Evolutionary conservation across 2,888 invertebrate genomes (phyloP).

Genomic region (Chromoteleia sp.): DNA sequence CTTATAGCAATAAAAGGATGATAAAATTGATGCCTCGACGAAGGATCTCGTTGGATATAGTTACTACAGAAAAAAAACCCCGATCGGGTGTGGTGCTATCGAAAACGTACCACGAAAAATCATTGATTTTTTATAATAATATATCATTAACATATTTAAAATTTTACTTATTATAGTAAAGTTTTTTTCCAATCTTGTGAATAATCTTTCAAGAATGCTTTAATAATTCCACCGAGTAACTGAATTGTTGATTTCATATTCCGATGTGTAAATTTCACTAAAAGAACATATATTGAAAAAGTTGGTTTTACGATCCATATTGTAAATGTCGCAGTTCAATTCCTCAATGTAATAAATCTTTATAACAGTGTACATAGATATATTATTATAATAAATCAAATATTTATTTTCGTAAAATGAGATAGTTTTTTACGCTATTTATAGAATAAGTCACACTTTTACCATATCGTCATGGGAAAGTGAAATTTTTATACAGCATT

Average conservation of each 20-base stretch:
- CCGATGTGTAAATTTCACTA: not conserved
- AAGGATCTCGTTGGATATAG: conserved; percentile 27
- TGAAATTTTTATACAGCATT: too few species aligned
- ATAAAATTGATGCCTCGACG: not conserved
- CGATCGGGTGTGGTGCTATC: conserved; percentile 7
- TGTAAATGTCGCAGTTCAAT: not conserved
- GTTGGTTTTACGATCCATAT: not conserved
- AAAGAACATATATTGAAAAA: not conserved
- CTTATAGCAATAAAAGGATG: conserved; percentile 23
- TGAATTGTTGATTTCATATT: not conserved
- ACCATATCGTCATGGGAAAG: not conserved
- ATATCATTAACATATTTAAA: not conserved
- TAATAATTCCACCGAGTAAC: not conserved
- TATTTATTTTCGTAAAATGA: conserved; percentile 16
- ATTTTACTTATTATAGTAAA: not conserved
- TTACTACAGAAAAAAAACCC: conserved; percentile 7
- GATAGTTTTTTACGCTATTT: conserved; percentile 20
- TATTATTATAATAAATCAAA: conserved; percentile 28
- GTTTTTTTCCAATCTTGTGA: not conserved
- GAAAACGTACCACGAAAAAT: not conserved
- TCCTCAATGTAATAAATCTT: not conserved
- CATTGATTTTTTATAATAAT: conserved; percentile 32
- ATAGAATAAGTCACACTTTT: conserved; percentile 4
- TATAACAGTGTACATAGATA: conserved; percentile 28
- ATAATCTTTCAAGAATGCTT: not conserved